Evolutionary conservation across 2,113 vertebrate genomes (phyloP).

Genomic region (Trogon melanurus): DNA sequence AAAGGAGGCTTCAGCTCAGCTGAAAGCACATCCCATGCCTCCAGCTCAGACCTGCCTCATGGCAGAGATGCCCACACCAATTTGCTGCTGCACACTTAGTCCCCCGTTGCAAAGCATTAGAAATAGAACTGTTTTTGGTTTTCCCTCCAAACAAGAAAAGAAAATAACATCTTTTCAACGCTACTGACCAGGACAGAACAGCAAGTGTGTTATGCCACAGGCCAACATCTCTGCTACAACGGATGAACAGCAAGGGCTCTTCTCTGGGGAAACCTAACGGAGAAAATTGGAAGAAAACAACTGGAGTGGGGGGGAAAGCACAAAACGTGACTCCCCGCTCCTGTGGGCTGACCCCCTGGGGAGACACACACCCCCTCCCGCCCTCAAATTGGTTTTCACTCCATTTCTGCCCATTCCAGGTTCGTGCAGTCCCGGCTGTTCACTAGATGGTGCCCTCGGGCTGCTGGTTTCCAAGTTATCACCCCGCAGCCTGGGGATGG

Average conservation of each 20-base stretch:
- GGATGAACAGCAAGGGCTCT: accelerated
- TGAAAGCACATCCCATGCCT: not conserved
- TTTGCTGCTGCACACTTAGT: accelerated
- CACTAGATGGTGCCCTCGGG: conserved; percentile 71
- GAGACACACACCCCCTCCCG: too few relatives aligned
- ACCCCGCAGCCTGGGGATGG: not conserved
- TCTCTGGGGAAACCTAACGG: not conserved
- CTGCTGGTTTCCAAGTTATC: not conserved
- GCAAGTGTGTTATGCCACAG: not conserved
- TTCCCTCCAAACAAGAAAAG: not conserved
- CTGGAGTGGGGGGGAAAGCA: not conserved
- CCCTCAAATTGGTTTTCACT: not conserved
- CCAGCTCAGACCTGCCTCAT: not conserved
- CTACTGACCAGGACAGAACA: not conserved
- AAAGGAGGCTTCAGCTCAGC: not conserved
- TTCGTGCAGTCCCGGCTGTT: not conserved
- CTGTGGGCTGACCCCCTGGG: not conserved
- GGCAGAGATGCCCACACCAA: not conserved
- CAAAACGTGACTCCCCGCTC: not conserved
- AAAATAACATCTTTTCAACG: not conserved
- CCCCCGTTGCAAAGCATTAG: not conserved
- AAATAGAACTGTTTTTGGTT: not conserved
- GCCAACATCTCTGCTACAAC: not conserved
- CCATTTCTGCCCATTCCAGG: not conserved
- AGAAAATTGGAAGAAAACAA: not conserved